Conservation (phyloP, 2,888 invertebrate genomes). For the Morpho deidamia region DNA sequence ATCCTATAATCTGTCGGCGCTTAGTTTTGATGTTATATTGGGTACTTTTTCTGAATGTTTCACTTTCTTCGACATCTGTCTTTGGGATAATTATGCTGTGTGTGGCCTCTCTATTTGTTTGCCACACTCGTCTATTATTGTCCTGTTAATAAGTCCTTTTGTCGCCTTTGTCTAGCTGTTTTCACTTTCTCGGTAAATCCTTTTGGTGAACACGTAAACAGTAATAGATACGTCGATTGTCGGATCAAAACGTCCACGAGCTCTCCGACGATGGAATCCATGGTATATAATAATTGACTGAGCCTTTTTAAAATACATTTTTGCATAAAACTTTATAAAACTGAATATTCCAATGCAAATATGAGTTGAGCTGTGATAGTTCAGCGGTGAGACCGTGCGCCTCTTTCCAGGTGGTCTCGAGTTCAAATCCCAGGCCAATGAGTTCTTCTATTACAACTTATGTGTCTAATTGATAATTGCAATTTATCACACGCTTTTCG, state of each 20-base stretch:
- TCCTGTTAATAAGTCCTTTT: conserved; percentile 51
- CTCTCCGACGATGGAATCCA: too few species aligned
- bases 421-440: too few species aligned
- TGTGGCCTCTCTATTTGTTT: conserved; percentile 56
- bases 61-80: conserved; percentile 67
- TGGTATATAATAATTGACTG: too few species aligned
- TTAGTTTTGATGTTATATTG: conserved; percentile 67
- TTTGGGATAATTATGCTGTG: conserved; percentile 54
- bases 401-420: too few species aligned
- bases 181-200: conserved; percentile 69
- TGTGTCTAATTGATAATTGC: too few species aligned
- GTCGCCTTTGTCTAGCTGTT: conserved; percentile 56
- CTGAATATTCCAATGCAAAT: too few species aligned
- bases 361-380: too few species aligned
- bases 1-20: conserved; percentile 64
- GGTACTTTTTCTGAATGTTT: conserved; percentile 58
- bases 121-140: conserved; percentile 48
- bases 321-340: too few species aligned
- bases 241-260: background rate
- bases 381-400: too few species aligned
- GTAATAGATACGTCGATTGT: conserved; percentile 46
- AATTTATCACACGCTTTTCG: too few species aligned
- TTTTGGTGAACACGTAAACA: conserved; percentile 54
- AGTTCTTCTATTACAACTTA: too few species aligned
- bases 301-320: too few species aligned